Base-by-base conservation (phyloP, 2,797 vertebrate species). In the Halcyon leucocephala region DNA sequence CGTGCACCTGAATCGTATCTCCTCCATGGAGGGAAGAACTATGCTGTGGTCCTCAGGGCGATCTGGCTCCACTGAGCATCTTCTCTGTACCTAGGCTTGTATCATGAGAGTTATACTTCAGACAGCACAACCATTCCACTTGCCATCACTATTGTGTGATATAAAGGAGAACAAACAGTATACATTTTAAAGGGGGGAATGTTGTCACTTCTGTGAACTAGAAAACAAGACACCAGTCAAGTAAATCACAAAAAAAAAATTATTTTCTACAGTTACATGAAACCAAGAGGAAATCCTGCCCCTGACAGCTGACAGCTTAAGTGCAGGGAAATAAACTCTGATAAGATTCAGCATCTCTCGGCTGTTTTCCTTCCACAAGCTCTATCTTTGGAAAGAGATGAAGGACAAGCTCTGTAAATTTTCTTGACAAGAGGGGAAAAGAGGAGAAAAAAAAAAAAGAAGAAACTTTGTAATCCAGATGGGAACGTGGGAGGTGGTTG, bases 381-480 rank as follows among this genome's bases (percentile, higher is more conserved):
- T 89, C 37, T 82, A 70, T 85, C 86, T 95, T 83, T 90, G 58
- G 65, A 96, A 96, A 35, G 71, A 48, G 65, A 91, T 22, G 61
- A 95, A 94, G 84, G 79, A 86, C 87, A 95, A 73, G 57, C 73
- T 88, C 78, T 89, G 58, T 90, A 95, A 90, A 96, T 95, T 90
- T 86, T 89, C 93, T 95, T 81, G 83, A 90, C 89, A 90, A 93
- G 74, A 95, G 71, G 15, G n/a, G 69, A 83, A 89, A 95, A 33
- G 71, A 41, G 73, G 41, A 90, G 69, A 44, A 16, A 37, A 76
- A 54, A 66, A 76, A 76, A 62, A 66, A 70, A 51, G 70, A 88
- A 58, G 31, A 65, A 82, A 87, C 84, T 52, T 86, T 69, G 79
- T 87, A 66, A 93, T 86, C 92, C 95, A 70, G 35, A 90, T 2